Evolutionary conservation across 1,140 invertebrate species (phyloP).

Genomic region (Odontomachus brunneus): DNA sequence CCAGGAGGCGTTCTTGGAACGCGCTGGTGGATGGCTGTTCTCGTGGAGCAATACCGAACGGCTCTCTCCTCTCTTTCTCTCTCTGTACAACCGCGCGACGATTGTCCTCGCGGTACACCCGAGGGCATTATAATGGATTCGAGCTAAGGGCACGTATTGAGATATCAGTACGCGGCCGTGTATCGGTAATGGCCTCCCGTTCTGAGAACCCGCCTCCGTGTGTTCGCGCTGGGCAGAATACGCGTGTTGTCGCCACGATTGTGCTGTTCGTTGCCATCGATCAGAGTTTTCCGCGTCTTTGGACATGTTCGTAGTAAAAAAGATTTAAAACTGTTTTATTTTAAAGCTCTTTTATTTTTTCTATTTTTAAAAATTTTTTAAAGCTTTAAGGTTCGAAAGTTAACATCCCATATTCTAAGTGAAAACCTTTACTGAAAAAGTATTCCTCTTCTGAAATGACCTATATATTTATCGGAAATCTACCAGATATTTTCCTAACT

Average conservation of each 20-base stretch:
- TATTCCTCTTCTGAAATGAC: too few species aligned
- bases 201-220: constrained; percentile 80
- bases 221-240: constrained; percentile 78
- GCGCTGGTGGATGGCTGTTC: constrained; percentile 61
- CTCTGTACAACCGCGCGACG: constrained; percentile 64
- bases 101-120: constrained; percentile 69
- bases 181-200: constrained; percentile 84
- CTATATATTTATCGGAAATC: too few species aligned
- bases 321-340: too few species aligned
- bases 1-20: constrained; percentile 64
- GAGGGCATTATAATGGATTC: constrained; percentile 84
- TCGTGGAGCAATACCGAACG: constrained; percentile 61
- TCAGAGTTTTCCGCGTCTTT: neutral
- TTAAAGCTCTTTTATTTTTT: too few species aligned
- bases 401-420: too few species aligned
- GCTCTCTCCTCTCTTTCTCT: neutral
- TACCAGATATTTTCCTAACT: too few species aligned
- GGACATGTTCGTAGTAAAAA: too few species aligned
- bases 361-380: too few species aligned
- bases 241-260: constrained; percentile 29
- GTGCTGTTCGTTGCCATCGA: constrained; percentile 20
- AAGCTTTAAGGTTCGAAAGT: too few species aligned
- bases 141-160: constrained; percentile 85
- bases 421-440: too few species aligned
- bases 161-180: constrained; percentile 84